These are phyloP conservation scores for Rhipidura dahli DNA, from an alignment of 2,113 vertebrate species.

Conservation along the genomic window DNA sequence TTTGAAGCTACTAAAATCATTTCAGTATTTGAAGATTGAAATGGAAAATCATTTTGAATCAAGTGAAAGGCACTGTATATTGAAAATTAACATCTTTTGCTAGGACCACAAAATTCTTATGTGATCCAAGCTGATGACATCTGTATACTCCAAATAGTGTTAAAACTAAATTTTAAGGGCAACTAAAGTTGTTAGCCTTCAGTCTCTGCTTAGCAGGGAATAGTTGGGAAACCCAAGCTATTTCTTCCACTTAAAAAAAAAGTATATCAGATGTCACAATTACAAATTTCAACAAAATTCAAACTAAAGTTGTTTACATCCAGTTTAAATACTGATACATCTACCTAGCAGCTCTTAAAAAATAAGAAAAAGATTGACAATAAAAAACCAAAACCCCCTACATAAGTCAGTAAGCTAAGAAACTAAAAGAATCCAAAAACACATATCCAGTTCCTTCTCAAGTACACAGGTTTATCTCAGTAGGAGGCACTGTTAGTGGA, in stretches of 20 bases:
- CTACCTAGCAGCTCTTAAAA: slow-evolving; percentile 71
- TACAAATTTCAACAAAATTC: slow-evolving; percentile 47
- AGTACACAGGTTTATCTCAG: slow-evolving; percentile 48
- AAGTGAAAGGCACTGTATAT: slow-evolving; percentile 69
- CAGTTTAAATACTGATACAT: slow-evolving; percentile 67
- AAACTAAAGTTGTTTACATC: slow-evolving; percentile 64
- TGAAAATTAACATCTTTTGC: slow-evolving; percentile 9
- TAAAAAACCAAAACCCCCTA: slow-evolving; percentile 11
- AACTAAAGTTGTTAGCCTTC: slow-evolving; percentile 37
- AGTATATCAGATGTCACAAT: slow-evolving; percentile 28
- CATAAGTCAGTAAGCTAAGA: slow-evolving; percentile 38
- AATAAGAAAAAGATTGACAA: slow-evolving; percentile 27
- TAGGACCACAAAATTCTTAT: slow-evolving; percentile 55
- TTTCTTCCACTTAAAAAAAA: neutral
- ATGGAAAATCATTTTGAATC: slow-evolving; percentile 36
- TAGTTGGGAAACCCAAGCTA: neutral
- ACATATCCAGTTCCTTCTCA: slow-evolving; percentile 69
- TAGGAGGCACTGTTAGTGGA: slow-evolving; percentile 74
- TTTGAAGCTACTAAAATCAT: neutral
- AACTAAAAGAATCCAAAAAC: slow-evolving; percentile 42
- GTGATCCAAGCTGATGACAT: slow-evolving; percentile 67
- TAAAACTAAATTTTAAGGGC: slow-evolving; percentile 28
- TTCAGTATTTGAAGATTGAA: neutral
- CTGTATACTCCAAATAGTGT: slow-evolving; percentile 54
- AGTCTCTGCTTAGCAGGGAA: slow-evolving; percentile 38